Evolutionary conservation across 1,140 invertebrate species (phyloP), one percentile per base, ranked within the genome.

Genomic region (Hypothenemus hampei): DNA sequence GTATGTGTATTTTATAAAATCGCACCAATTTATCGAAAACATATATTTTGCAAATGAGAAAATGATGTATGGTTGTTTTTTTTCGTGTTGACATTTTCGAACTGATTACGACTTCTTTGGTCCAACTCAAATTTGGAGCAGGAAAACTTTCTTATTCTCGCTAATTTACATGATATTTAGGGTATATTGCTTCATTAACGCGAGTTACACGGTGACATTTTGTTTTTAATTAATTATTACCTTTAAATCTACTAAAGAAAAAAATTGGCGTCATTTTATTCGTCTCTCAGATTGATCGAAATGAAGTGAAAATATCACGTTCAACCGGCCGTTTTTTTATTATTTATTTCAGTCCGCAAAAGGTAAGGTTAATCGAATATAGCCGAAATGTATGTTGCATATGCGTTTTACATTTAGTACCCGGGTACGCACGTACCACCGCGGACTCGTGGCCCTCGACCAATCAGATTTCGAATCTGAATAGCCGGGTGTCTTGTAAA

Each of bases 401-500:
- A 46, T 41, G 36, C 48, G 48, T 51, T 44, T 21, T 29, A 37
- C 41, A 35, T 35, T 31, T 18, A 37, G 35, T 19, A 29, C 13
- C 6, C 10, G 13, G 21, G 45, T 19, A 46, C 36, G 15, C 43
- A 46, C 57, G 50, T 45, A 59, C 57, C 44, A 53, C 57, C 45
- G 35, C 24, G 47, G 52, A 48, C 58, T 60, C 58, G 58, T 60
- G 58, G 46, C 53, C 20, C 11, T 13, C 24, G 37, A 43, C 58
- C 58, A 60, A 60, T 60, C 33, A 49, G 31, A 56, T 15, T 8
- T 18, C 15, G 19, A 22, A 10, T 26, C 21, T 21, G 31, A 33
- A 48, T 20, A 40, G 58, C 52, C 58, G 29, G 58, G 56, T 58
- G 56, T 60, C 43, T 35, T 16, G 44, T 51, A 19, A 60, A 53